Evolutionary conservation across 2,113 vertebrate species (phyloP).

Genomic region (Brachyistius frenatus): DNA sequence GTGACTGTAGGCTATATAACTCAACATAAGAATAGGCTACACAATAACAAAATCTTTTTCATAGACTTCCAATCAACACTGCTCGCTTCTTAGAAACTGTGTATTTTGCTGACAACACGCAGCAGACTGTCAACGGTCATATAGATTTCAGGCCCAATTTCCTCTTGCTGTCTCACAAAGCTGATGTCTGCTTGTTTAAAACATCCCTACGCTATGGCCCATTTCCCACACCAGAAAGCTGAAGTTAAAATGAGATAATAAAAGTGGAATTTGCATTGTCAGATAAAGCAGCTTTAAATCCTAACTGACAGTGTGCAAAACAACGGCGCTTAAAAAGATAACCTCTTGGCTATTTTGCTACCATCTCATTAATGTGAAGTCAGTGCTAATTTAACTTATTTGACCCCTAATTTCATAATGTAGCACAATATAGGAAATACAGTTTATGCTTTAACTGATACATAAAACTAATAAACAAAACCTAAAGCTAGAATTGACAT

Average conservation of each 20-base stretch:
- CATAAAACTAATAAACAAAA: background rate
- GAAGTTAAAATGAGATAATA: constrained; percentile 30
- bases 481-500: background rate
- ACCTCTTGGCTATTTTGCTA: background rate
- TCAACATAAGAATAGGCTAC: background rate
- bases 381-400: background rate
- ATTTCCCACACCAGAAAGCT: constrained; percentile 38
- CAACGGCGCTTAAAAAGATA: background rate
- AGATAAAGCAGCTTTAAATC: constrained; percentile 28
- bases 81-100: constrained; percentile 14
- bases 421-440: no score
- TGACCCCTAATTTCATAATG: no score
- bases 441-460: no score
- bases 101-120: constrained; percentile 34
- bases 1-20: background rate
- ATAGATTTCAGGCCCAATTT: constrained; percentile 40
- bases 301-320: constrained; percentile 14
- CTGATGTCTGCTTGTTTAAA: constrained; percentile 54
- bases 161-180: constrained; percentile 45
- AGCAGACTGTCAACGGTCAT: constrained; percentile 41
- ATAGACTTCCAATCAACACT: constrained; percentile 2
- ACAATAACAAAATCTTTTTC: background rate
- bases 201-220: constrained; percentile 40
- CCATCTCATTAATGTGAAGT: background rate
- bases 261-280: constrained; percentile 35